Evolutionary conservation across 2,113 vertebrate species (phyloP).

Genomic region (Chloroceryle aenea): DNA sequence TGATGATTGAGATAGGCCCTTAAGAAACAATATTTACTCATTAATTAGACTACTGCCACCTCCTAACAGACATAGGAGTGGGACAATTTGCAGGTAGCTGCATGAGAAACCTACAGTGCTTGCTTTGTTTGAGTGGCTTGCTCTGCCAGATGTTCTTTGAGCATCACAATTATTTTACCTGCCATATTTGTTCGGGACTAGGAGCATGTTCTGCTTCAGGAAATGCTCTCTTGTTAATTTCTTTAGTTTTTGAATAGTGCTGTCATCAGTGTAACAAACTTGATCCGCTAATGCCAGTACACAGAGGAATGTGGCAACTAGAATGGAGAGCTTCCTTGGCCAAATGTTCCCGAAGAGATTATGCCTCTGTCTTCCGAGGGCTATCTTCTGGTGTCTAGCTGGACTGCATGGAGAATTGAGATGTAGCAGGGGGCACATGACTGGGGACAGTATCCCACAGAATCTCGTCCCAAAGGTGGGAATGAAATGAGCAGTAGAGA

Average conservation of each 20-base stretch:
- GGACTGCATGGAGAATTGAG: background rate
- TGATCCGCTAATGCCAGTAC: background rate
- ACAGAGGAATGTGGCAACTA: background rate
- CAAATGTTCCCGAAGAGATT: background rate
- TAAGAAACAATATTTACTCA: background rate
- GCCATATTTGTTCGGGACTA: background rate
- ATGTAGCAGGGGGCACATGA: background rate
- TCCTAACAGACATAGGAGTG: background rate
- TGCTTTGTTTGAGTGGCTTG: background rate
- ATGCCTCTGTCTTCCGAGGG: background rate
- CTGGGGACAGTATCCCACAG: background rate
- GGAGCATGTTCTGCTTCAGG: background rate
- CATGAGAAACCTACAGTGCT: background rate
- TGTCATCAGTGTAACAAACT: background rate
- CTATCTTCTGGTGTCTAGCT: background rate
- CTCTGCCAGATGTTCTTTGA: background rate
- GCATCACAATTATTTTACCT: background rate
- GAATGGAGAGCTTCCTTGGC: background rate
- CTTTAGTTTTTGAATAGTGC: background rate
- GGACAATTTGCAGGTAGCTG: background rate
- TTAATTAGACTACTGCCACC: background rate
- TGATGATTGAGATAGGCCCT: background rate
- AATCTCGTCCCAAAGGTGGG: background rate
- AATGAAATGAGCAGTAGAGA: background rate
- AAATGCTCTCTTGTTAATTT: background rate